Evolutionary conservation across 1,140 invertebrate genomes (phyloP), one percentile per base, ranked within the genome.

Genomic region (Platorchestia sp.): DNA sequence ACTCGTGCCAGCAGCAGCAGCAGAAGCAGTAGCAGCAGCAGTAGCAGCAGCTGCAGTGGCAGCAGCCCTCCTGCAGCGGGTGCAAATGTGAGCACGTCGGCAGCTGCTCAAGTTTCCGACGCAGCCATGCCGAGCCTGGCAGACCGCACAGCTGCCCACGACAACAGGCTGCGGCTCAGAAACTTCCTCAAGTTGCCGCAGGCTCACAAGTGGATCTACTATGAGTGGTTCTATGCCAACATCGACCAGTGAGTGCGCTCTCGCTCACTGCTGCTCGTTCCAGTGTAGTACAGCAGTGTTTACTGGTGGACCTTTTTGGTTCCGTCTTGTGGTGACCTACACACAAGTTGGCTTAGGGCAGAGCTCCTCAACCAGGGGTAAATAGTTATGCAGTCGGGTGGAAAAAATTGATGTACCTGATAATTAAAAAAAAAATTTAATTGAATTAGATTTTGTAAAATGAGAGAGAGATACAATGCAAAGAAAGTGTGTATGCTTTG

Each of bases 171-270:
- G 97, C 97, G 99, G 96, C 97, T 99, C 86, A 98, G 99, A 96
- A 99, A 99, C 97, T 97, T 99, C n/a, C 97, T 99, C 0, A 99
- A 99, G 97, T 97, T 99, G 96, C 99, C 99, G 0, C 99, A 99
- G 97, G 99, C 99, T 43, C 99, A 99, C 97, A 99, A 99, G 97
- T 99, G 99, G 99, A 99, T 99, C 0, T 99, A 99, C 97, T 99
- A 99, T 97, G 99, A 99, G 97, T 99, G 99, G 98, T 99, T 99
- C 97, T 99, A 99, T 97, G 99, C 99, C 96, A 99, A 99, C 97
- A 98, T 99, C 96, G 99, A 99, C 97, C 98, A 98, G 98, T 98
- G 97, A 97, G 97, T 97, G 7, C 3, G 10, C 87, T 89, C 41
- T 44, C 14, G 59, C 27, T 75, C 59, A 51, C 47, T 7, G 47